Base-by-base conservation (phyloP, 53 echinoderm and acorn worm species). In the Paelopatides confundens region DNA sequence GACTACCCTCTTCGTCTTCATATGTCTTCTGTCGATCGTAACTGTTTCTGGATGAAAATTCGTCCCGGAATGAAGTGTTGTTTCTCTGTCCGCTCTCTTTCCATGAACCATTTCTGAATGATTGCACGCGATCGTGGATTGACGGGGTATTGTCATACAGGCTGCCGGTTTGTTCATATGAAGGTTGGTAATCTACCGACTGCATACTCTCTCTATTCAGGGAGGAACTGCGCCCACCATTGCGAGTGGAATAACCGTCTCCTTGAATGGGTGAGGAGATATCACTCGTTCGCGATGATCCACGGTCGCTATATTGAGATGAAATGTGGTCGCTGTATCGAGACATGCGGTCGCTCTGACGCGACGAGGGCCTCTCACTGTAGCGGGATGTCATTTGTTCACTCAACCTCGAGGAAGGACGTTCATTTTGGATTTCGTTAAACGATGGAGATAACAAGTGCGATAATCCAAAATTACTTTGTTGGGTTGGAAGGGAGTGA, bases 111-210 rank as follows among this genome's bases (percentile, higher is more conserved):
- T 52, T 31, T 31, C 53, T 4, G 32, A 15, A 18, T 27, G 32
- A 3, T 0, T 11, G 35, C n/a, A 14, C 79, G 18, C 79, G 79
- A 18, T 50, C 52, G 51, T 79, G 79, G 15, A 79, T 79, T 3
- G 79, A 79, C 8, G 79, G 58, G 26, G 79, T 12, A n/a, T 64
- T 64, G 32, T 67, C 68, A 18, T 67, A 67, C 32, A 67, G 32
- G 68, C 33, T 67, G 32, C 32, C 13, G 13, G 68, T 67, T 31
- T 18, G 32, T 15, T 67, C 68, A 1, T 67, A 67, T 1, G 32
- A 34, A 11, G 24, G 21, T 21, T 64, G 26, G 30, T n/a, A n/a
- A 2, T 64, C 65, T 27, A 64, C 24, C 5, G 68, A 67, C 7
- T 31, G 68, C 68, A 67, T 67, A 32, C 68, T 67, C 18, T 67